These are phyloP conservation scores for Oreochromis tanganicae DNA, from an alignment of 2,113 vertebrate species.

Conservation along the genomic window DNA sequence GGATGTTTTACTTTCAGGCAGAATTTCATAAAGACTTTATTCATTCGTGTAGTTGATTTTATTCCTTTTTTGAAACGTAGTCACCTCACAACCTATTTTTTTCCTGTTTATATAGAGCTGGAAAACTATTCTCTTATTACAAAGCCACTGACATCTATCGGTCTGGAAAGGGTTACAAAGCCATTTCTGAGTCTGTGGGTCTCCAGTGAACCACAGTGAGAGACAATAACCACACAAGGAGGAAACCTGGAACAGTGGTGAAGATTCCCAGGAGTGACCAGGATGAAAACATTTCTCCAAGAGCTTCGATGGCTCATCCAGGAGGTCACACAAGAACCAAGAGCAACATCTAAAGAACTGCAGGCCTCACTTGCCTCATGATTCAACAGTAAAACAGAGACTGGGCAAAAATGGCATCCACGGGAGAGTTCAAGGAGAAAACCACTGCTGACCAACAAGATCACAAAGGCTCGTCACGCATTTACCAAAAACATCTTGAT, in stretches of 20 bases:
- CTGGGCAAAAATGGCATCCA: not conserved
- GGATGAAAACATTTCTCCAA: not conserved
- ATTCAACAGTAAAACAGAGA: not conserved
- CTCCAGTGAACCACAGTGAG: not conserved
- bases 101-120: not conserved
- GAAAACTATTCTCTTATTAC: not conserved
- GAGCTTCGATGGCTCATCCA: not conserved
- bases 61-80: not conserved
- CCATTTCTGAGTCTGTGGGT: not conserved
- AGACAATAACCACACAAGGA: not conserved
- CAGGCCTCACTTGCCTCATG: not conserved
- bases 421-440: not conserved
- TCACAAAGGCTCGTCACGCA: not conserved
- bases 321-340: not conserved
- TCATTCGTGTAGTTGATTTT: not conserved
- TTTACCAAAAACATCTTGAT: not conserved
- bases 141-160: not conserved
- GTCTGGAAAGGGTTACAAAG: not conserved
- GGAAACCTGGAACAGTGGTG: not conserved
- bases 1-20: not conserved
- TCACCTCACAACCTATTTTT: not conserved
- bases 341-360: not conserved
- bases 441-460: not conserved
- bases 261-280: not conserved
- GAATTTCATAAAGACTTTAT: not conserved